Evolutionary conservation across 2,888 invertebrate species (phyloP).

Genomic region (Tenthredo livida): DNA sequence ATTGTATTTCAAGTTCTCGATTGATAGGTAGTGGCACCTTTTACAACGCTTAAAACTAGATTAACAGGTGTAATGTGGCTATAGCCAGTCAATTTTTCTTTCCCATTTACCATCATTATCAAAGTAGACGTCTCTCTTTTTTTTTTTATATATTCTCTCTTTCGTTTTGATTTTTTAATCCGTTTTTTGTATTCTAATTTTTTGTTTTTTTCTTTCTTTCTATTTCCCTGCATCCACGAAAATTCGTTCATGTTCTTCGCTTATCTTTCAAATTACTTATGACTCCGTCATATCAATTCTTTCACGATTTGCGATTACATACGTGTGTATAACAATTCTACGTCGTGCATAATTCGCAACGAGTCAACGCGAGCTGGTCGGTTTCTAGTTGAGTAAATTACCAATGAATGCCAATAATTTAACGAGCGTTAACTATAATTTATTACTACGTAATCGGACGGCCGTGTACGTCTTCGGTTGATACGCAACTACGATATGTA

Average conservation of each 20-base stretch:
- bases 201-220: background rate
- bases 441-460: constrained; percentile 25
- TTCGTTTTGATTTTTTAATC: background rate
- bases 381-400: background rate
- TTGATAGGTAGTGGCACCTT: background rate
- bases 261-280: background rate
- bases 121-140: background rate
- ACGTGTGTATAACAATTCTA: background rate
- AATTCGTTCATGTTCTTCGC: background rate
- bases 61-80: background rate
- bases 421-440: constrained; percentile 33
- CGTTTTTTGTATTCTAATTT: background rate
- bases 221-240: too few relatives aligned
- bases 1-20: background rate
- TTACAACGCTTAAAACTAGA: background rate
- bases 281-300: background rate
- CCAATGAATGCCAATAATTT: constrained; percentile 32
- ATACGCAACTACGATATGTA: constrained; percentile 15
- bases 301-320: background rate
- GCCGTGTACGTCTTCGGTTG: background rate
- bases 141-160: background rate
- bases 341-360: background rate
- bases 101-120: background rate
- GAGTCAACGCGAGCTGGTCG: background rate
- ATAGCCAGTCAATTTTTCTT: background rate